Evolutionary conservation across 2,797 vertebrate species (phyloP).

Genomic region (Clarias pachynema): DNA sequence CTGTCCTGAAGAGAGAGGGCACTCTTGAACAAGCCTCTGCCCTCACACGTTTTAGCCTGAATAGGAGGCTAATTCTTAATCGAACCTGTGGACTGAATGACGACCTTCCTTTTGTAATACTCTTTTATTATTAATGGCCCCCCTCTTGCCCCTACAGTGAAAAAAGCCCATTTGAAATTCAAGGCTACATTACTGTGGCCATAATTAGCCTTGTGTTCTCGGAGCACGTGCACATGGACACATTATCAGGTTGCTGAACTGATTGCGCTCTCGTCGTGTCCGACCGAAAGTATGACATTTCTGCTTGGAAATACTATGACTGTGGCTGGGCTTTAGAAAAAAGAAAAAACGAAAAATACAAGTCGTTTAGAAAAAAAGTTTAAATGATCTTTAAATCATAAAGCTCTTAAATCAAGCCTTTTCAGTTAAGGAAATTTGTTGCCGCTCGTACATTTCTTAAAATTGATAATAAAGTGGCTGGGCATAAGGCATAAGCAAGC

Average conservation of each 20-base stretch:
- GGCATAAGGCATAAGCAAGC: not conserved
- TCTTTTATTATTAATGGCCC: slow-evolving; percentile 45
- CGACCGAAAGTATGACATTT: slow-evolving; percentile 5
- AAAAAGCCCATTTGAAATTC: slow-evolving; percentile 43
- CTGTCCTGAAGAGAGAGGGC: slow-evolving; percentile 49
- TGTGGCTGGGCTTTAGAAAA: not conserved
- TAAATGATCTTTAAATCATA: not conserved
- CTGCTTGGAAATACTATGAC: not conserved
- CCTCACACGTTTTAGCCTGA: slow-evolving; percentile 48
- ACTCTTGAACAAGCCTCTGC: slow-evolving; percentile 47
- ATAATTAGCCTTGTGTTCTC: slow-evolving; percentile 42
- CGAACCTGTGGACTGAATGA: slow-evolving; percentile 52
- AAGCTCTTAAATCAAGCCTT: slow-evolving; percentile 10
- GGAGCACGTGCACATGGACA: slow-evolving; percentile 38
- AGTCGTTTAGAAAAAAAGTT: not conserved
- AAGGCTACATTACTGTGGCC: slow-evolving; percentile 46
- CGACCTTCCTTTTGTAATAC: slow-evolving; percentile 51
- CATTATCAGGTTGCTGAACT: slow-evolving; percentile 42
- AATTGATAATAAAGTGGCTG: not conserved
- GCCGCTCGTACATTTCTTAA: not conserved
- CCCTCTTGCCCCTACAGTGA: slow-evolving; percentile 34
- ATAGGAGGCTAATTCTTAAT: slow-evolving; percentile 57
- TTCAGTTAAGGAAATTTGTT: slow-evolving; percentile 6
- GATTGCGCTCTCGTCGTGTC: slow-evolving; percentile 35
- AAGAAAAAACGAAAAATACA: not conserved